Base-by-base conservation (phyloP, 2,797 vertebrate species). In the Platyrinchus mystaceus region DNA sequence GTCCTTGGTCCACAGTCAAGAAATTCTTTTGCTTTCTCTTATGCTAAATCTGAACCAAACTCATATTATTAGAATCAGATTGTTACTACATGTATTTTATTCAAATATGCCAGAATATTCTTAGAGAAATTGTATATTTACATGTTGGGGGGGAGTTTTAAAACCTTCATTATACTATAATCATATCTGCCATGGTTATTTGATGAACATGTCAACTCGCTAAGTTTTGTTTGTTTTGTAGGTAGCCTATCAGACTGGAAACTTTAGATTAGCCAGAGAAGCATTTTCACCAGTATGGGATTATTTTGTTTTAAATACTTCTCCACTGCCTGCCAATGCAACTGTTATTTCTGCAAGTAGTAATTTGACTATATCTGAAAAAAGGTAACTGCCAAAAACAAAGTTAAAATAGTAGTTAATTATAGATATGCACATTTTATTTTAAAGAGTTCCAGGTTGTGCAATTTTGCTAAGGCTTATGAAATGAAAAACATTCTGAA, bases 221-320 rank as follows among this genome's bases (percentile, higher is more conserved):
- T 60, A 39, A n/a, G 28, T 56, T n/a, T 56, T 52, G 4, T 23
- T 47, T 74, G 87, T 71, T 96, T 97, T 94, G 7, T 81, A 99
- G 99, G 98, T 97, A 64, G 98, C 99, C 76, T 99, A 99, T 97
- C 98, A 98, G 96, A 98, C 97, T 46, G 97, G 98, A 70, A 97
- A 98, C 87, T 98, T 98, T 84, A 77, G 87, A 12, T n/a, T 99
- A 93, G 98, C 98, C 77, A 99, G 98, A 96, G 98, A 95, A 97
- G 98, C 98, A 55, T 99, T 99, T 97, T 97, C 95, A 53, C 97
- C 98, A 41, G 70, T 99, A 74, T 99, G 99, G 99, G 97, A 97
- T 95, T 98, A 98, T 97, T 99, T 98, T 95, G 98, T 98, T 59
- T 94, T 96, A 75, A 70, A 95, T 22, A 81, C 96, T 58, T 68